Evolutionary conservation across 2,797 vertebrate species (phyloP).

Genomic region (Parauchenoglanis ngamensis): DNA sequence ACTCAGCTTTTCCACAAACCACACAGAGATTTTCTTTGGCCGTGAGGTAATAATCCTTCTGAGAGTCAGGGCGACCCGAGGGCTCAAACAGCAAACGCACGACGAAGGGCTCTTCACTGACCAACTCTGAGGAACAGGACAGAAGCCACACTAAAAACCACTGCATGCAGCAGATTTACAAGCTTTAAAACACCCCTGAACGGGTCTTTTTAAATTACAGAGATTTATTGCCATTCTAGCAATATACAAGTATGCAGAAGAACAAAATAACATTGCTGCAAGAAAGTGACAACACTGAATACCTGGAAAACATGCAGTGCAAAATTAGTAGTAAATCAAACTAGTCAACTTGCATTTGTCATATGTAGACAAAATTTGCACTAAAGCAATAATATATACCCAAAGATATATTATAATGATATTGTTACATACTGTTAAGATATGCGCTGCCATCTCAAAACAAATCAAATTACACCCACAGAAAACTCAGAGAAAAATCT

Average conservation of each 20-base stretch:
- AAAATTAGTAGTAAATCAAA: not conserved
- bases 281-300: not conserved
- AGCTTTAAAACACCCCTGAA: not conserved
- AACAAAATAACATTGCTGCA: not conserved
- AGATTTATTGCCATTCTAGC: not conserved
- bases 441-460: no score
- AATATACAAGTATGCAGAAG: not conserved
- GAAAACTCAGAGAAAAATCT: no score
- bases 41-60: constrained; percentile 93
- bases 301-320: not conserved
- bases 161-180: not conserved
- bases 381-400: not conserved
- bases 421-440: not conserved
- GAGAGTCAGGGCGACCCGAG: constrained; percentile 92
- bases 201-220: not conserved
- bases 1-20: constrained; percentile 92
- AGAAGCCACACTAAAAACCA: not conserved
- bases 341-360: not conserved
- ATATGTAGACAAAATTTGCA: not conserved
- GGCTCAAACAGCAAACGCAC: constrained; percentile 93
- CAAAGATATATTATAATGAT: not conserved
- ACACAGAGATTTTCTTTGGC: constrained; percentile 98
- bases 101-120: constrained; percentile 90
- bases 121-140: constrained; percentile 78
- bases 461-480: no score